These are phyloP conservation scores for Alosa alosa DNA, from an alignment of 2,113 vertebrate genomes.

Conservation along the genomic window DNA sequence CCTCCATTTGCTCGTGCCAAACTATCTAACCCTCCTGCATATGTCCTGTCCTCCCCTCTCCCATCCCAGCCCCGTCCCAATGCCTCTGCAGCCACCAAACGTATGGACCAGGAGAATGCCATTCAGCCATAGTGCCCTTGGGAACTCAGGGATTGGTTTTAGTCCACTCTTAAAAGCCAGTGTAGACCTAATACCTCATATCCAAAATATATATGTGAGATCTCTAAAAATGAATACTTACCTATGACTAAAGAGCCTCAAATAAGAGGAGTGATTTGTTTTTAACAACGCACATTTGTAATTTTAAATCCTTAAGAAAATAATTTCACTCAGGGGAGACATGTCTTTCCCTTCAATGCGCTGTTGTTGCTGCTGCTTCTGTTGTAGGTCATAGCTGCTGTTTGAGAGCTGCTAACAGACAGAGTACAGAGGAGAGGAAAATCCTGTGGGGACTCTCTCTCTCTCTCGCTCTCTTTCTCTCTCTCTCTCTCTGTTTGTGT, in stretches of 20 bases:
- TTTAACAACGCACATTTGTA: background rate
- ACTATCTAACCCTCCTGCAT: background rate
- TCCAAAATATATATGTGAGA: no score
- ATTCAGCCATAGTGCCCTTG: background rate
- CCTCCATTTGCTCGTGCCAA: background rate
- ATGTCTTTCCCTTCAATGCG: background rate
- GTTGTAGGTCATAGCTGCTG: background rate
- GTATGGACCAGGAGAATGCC: background rate
- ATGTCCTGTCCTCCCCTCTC: background rate
- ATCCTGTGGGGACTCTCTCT: background rate
- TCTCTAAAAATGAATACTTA: background rate
- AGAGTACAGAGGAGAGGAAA: background rate
- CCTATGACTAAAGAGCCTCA: background rate
- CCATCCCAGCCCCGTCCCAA: background rate
- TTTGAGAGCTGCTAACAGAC: background rate
- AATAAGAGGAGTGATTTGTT: background rate
- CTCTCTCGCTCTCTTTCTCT: no score
- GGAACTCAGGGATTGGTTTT: background rate
- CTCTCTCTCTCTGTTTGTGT: background rate
- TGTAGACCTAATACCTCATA: no score
- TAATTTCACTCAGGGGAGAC: no score
- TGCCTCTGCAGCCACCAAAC: background rate
- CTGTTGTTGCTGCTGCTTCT: background rate
- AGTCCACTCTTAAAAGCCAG: background rate
- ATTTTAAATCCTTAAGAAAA: background rate